Base-by-base conservation (phyloP, 2,888 invertebrate species). In the Hololepta plana region DNA sequence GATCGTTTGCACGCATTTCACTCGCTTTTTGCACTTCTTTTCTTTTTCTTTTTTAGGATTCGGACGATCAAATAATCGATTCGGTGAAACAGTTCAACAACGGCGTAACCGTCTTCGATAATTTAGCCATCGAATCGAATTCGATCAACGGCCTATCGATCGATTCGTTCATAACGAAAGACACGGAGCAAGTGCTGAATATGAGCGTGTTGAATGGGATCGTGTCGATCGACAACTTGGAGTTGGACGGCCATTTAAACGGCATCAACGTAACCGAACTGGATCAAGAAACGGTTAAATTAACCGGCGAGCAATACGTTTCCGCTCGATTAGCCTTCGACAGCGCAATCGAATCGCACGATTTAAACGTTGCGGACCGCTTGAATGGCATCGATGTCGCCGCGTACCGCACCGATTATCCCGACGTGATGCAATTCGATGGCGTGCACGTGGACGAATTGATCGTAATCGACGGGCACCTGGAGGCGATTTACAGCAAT, bases 1-100 rank as follows among this genome's bases (percentile, higher is more conserved):
- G n/a, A n/a, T 10, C 16, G 12, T 25, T 26, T 26, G 26, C 10
- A n/a, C 11, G 14, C 11, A 7, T 6, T 23, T 13, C 9, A 27
- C 17, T 24, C 9, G 15, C 9, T 28, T 28, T 21, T 15, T 12
- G 11, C 12, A 15, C 12, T 15, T 14, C 12, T 12, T n/a, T 9
- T 15, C 13, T 14, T 22, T 13, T 13, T 3, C n/a, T n/a, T 11
- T 32, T 34, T 16, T 25, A 35, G 35, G 29, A 7, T 7, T 7
- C n/a, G n/a, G n/a, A 26, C n/a, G 6, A 17, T 17, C 6, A 6
- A 17, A 23, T 23, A 7, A 57, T 70, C 28, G 47, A 44, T 3
- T 56, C 62, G 0, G 32, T 37, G 1, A 70, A 70, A 45, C 43
- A 38, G 1, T 63, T 70, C 30, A 29, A 43, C 3, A 38, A 47